Evolutionary conservation across 2,888 invertebrate species (phyloP).

Genomic region (Drosophila borborema): DNA sequence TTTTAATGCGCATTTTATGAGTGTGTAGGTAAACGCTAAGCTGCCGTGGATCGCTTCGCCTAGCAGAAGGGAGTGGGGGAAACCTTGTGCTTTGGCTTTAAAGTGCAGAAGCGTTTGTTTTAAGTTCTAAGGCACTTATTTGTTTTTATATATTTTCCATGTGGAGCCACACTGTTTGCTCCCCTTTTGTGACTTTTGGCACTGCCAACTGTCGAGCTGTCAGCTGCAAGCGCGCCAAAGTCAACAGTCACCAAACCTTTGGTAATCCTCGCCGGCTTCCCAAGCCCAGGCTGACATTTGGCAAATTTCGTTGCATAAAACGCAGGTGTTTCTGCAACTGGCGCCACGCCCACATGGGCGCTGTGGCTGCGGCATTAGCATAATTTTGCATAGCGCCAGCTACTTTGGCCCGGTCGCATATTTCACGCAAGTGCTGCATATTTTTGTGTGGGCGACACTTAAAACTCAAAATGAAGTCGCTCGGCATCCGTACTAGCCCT

Average conservation of each 20-base stretch:
- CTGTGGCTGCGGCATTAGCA: conserved; percentile 68
- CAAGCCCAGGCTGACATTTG: conserved; percentile 63
- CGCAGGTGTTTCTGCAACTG: conserved; percentile 42
- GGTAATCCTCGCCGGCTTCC: not conserved
- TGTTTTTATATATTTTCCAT: conserved; percentile 18
- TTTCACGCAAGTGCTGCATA: conserved; percentile 75
- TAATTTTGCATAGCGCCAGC: conserved; percentile 73
- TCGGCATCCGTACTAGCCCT: conserved; percentile 23
- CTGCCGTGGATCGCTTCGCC: conserved; percentile 30
- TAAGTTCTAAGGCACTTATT: conserved; percentile 65
- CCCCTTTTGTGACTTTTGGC: conserved; percentile 11
- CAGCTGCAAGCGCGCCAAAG: conserved; percentile 54
- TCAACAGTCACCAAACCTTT: conserved; percentile 36
- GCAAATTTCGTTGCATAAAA: conserved; percentile 69
- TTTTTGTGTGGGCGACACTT: conserved; percentile 63
- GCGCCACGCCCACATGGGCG: conserved; percentile 27
- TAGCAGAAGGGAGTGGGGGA: conserved; percentile 7
- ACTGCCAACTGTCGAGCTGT: conserved; percentile 51
- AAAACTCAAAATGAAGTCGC: conserved; percentile 79
- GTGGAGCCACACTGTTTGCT: conserved; percentile 11
- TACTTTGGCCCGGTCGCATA: conserved; percentile 59
- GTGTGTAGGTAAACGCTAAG: conserved; percentile 67
- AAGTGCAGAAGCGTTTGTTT: conserved; percentile 71
- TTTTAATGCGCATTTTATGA: conserved; percentile 80
- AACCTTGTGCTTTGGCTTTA: conserved; percentile 44